phyloP scores from a whole-genome alignment of 2,113 vertebrate genomes.

The Chamaetylas fuelleborni region DNA sequence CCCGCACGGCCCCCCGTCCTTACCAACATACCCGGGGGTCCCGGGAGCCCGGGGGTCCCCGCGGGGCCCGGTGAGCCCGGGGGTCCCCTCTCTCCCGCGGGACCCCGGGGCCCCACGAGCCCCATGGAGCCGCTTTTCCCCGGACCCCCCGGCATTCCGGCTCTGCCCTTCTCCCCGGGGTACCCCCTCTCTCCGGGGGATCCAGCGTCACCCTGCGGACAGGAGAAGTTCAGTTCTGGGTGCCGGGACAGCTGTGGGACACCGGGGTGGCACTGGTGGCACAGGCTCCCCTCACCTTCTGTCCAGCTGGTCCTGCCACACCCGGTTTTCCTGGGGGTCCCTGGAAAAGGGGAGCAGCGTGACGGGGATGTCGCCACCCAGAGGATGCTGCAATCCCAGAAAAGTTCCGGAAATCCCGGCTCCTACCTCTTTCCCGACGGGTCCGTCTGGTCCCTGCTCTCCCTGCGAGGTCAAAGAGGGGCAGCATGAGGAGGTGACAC shows the following conservation, averaged over 20 bases:
- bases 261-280: rapidly evolving
- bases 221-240: background rate
- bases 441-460: conserved; percentile 64
- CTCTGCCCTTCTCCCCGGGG: conserved; percentile 88
- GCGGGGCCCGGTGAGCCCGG: conserved; percentile 77
- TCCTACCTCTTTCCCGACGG: background rate
- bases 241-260: rapidly evolving
- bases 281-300: conserved; percentile 79
- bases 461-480: conserved; percentile 73
- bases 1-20: background rate
- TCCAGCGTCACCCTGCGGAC: conserved; percentile 84
- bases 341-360: conserved; percentile 51
- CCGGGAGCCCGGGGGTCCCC: conserved; percentile 79
- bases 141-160: conserved; percentile 83
- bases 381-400: rapidly evolving
- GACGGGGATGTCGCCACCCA: background rate
- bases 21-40: conserved; percentile 87
- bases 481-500: rapidly evolving
- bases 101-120: conserved; percentile 82
- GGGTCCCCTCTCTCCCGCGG: conserved; percentile 87
- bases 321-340: conserved; percentile 84
- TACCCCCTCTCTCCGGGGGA: conserved; percentile 79
- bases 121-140: conserved; percentile 86
- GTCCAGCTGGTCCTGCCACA: conserved; percentile 75
- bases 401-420: rapidly evolving